These are phyloP conservation scores for Isaurus tuberculatus DNA, from an alignment of 92 coral and sea anemone species.

Conservation along the genomic window DNA sequence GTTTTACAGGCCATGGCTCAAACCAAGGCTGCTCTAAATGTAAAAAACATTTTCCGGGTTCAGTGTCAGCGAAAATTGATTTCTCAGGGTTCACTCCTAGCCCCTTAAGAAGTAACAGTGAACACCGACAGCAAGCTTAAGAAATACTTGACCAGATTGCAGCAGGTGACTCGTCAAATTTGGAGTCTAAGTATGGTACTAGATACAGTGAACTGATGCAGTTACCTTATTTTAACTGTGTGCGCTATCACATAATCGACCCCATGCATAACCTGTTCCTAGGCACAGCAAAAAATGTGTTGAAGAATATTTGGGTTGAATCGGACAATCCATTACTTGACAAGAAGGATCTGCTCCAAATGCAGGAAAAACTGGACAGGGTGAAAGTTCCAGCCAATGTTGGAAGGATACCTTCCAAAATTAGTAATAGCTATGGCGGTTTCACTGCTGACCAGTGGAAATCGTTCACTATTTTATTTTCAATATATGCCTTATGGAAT, in stretches of 20 bases:
- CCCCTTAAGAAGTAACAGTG: constrained; percentile 55
- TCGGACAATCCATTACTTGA: constrained; percentile 16
- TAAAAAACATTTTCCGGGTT: constrained; percentile 62
- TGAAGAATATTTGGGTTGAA: constrained; percentile 59
- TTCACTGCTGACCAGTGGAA: constrained; percentile 66
- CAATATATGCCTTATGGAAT: constrained; percentile 59
- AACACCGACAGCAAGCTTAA: constrained; percentile 59
- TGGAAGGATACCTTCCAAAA: constrained; percentile 53
- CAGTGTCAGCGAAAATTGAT: constrained; percentile 46
- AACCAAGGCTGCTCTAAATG: constrained; percentile 74
- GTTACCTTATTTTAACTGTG: constrained; percentile 69
- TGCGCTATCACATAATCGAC: constrained; percentile 50
- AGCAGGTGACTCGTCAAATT: constrained; percentile 10
- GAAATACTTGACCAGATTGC: constrained; percentile 46
- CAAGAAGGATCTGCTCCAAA: constrained; percentile 26
- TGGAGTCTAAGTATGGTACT: constrained; percentile 52
- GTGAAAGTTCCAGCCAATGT: constrained; percentile 48
- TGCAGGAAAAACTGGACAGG: constrained; percentile 47
- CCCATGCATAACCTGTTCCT: constrained; percentile 59
- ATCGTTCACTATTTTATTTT: constrained; percentile 45
- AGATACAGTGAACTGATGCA: constrained; percentile 61
- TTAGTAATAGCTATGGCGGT: constrained; percentile 45
- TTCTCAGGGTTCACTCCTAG: constrained; percentile 57
- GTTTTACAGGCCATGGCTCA: constrained; percentile 59
- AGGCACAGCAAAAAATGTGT: constrained; percentile 50